A percentile compares a stretch with the other conserved stretches of the same genome.
These are phyloP conservation scores for Zalophus californianus DNA, from an alignment of 2,797 vertebrate species.

Conservation along the genomic window DNA sequence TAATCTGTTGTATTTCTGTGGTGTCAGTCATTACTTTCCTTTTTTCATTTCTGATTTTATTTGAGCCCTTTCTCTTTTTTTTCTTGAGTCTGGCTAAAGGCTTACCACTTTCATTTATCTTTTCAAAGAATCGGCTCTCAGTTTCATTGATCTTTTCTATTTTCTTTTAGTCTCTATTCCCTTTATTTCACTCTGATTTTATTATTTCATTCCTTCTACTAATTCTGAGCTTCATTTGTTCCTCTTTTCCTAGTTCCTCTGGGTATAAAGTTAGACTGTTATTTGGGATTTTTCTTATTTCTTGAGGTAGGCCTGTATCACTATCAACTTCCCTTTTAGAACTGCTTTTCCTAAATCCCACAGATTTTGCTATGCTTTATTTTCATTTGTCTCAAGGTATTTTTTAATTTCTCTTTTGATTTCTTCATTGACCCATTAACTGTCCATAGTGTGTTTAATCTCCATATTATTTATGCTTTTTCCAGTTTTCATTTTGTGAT, in stretches of 20 bases:
- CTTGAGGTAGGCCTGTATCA: not conserved
- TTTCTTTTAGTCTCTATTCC: not conserved
- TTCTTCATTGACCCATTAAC: not conserved
- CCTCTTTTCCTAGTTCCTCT: not conserved
- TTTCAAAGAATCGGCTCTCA: too few relatives aligned
- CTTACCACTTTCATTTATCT: too few relatives aligned
- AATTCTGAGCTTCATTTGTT: not conserved
- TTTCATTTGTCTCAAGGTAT: not conserved
- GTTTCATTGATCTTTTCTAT: too few relatives aligned
- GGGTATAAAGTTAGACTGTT: not conserved
- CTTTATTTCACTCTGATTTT: not conserved
- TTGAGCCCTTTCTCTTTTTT: not conserved
- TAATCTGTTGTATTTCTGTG: not conserved
- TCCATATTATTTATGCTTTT: not conserved
- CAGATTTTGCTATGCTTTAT: not conserved
- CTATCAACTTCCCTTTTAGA: not conserved
- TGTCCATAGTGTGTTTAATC: not conserved
- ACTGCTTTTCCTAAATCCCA: not conserved
- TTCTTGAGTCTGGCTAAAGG: too few relatives aligned
- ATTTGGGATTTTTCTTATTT: not conserved
- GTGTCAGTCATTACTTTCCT: not conserved
- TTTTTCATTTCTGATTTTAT: not conserved
- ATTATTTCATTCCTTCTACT: not conserved
- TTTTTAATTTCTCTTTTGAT: not conserved
- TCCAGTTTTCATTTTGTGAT: not conserved